Percentiles rank a stretch among this genome's conserved stretches.
Evolutionary conservation across 2,888 invertebrate genomes (phyloP).

Genomic region (Nasonia oneida): DNA sequence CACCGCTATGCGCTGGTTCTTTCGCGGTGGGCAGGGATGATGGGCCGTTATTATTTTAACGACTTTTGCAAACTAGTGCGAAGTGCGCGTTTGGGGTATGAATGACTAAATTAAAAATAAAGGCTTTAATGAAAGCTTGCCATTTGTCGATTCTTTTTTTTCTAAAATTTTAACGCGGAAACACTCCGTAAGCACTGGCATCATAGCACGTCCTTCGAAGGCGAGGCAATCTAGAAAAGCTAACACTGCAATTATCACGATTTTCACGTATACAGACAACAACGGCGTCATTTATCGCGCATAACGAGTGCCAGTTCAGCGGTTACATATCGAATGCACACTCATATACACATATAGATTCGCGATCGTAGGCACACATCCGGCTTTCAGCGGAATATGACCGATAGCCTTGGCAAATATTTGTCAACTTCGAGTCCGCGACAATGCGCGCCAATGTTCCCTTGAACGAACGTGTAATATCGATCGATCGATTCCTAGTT

Average conservation of each 20-base stretch:
- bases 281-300: constrained; percentile 20
- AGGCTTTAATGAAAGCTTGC: too few relatives aligned
- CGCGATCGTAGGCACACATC: constrained; percentile 12
- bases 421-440: constrained; percentile 26
- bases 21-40: background rate
- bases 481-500: background rate
- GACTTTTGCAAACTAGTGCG: background rate
- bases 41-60: background rate
- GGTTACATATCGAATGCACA: background rate
- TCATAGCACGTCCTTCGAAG: background rate
- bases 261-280: background rate
- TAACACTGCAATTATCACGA: background rate
- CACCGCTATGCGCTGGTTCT: background rate
- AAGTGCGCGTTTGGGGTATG: background rate
- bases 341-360: background rate
- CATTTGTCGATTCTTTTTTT: background rate
- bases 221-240: background rate
- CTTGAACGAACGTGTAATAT: background rate
- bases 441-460: constrained; percentile 44
- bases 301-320: background rate
- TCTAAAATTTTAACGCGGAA: background rate
- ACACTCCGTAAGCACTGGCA: too few relatives aligned
- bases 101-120: background rate
- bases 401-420: constrained; percentile 42
- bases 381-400: constrained; percentile 13